Base-by-base conservation (phyloP, 2,888 invertebrate species). In the Caenorhabditis angaria region DNA sequence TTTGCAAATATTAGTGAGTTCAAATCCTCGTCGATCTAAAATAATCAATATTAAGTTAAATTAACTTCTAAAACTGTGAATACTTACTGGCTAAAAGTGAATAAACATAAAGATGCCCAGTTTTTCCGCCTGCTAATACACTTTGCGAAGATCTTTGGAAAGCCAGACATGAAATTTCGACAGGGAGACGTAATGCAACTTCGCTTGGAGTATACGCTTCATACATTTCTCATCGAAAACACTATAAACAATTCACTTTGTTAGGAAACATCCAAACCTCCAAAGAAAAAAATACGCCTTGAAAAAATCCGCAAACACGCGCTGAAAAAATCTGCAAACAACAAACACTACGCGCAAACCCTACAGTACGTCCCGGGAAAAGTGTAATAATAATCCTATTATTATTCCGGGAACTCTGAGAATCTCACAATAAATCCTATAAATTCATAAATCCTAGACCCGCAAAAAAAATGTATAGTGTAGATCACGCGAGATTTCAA, bases 171-270 rank as follows among this genome's bases (percentile, higher is more conserved):
- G 77, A 76, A 12, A 82, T 70, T 63, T 82, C 82, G 0, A 75
- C 69, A 4, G 81, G 83, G 20, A 85, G 62, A 25, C 78, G 79
- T n/a, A 73, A 70, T 20, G 78, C 83, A 5, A 85, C 83, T 63
- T 85, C 84, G 47, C 76, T 78, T 5, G 77, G 63, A 10, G 78
- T 70, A 72, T 83, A 85, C n/a, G 85, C 85, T 53, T 83, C 82
- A 69, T 73, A 85, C 85, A 85, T 84, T 55, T 32, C 8, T 25
- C 55, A 20, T 29, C 28, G 1, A 25, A 28, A 18, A 55, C 29
- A 8, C 14, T 51, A 6, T 24, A 54, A 24, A 25, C 54, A 54
- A 22, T 54, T 4, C 12, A 54, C 20, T 54, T 54, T 14, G 54
- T 54, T 25, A 5, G 6, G 27, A 54, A 54, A 54, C 22, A 27